phyloP scores from a whole-genome alignment of 2,797 vertebrate species.

The Arctocebus calabarensis region DNA sequence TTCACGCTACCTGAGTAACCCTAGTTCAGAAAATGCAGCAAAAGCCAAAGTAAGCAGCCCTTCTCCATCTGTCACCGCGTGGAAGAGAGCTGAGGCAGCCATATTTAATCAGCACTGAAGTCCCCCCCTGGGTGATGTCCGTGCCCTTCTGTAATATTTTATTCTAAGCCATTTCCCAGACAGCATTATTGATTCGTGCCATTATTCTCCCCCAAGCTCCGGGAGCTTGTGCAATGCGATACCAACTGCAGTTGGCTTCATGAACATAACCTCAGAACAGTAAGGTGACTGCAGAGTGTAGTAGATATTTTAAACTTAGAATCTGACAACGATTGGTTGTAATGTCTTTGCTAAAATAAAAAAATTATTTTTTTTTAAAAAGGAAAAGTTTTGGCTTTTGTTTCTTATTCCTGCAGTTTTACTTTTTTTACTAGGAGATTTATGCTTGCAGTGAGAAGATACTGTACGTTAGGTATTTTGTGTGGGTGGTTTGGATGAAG shows the following conservation, averaged over 20 bases:
- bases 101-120: conserved; percentile 82
- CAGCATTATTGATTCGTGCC: conserved; percentile 82
- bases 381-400: neutral
- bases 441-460: conserved; percentile 45
- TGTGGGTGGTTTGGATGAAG: conserved; percentile 61
- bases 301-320: neutral
- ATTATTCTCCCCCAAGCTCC: conserved; percentile 70
- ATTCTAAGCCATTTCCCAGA: conserved; percentile 84
- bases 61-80: conserved; percentile 80
- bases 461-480: conserved; percentile 41
- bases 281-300: neutral
- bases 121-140: conserved; percentile 77
- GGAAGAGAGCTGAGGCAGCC: conserved; percentile 81
- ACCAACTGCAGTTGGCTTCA: conserved; percentile 46
- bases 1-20: conserved; percentile 80
- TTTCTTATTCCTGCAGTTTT: conserved; percentile 69
- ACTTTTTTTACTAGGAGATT: conserved; percentile 37
- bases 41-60: conserved; percentile 77
- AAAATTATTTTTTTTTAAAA: neutral
- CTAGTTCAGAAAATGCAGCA: conserved; percentile 69
- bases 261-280: neutral
- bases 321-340: neutral
- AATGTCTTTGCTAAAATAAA: conserved; percentile 34
- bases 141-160: conserved; percentile 81
- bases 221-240: conserved; percentile 70